These are phyloP conservation scores for Nephrotoma flavescens DNA, from an alignment of 2,888 invertebrate species.

Conservation along the genomic window DNA sequence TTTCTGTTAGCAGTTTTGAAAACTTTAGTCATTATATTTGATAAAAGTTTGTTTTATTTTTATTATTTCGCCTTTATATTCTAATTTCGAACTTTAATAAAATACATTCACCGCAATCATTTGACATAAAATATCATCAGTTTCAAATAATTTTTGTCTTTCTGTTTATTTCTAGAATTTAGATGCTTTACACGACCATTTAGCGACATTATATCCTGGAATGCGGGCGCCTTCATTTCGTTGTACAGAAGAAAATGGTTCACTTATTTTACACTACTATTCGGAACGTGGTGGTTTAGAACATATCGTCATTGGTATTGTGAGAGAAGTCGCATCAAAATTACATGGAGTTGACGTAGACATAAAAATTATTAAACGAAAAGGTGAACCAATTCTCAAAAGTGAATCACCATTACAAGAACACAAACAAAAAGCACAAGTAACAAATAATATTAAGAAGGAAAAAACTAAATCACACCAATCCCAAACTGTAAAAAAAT, in stretches of 20 bases:
- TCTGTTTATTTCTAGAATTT: constrained; percentile 50
- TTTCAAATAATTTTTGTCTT: not conserved
- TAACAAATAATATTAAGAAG: not conserved
- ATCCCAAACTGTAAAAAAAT: not conserved
- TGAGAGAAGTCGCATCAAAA: constrained; percentile 89
- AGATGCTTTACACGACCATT: constrained; percentile 89
- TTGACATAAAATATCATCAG: not conserved
- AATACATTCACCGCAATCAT: not conserved
- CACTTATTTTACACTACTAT: constrained; percentile 85
- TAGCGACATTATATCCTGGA: constrained; percentile 86
- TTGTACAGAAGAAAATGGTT: constrained; percentile 87
- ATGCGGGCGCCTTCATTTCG: constrained; percentile 93
- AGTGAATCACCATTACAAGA: constrained; percentile 12
- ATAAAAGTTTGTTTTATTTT: constrained; percentile 14
- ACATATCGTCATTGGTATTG: constrained; percentile 92
- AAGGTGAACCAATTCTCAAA: constrained; percentile 45
- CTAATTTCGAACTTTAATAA: not conserved
- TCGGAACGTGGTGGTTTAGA: constrained; percentile 88
- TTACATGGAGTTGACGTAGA: constrained; percentile 87
- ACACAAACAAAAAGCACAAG: not conserved
- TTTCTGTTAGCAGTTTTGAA: not conserved
- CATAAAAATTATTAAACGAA: constrained; percentile 76
- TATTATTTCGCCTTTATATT: not conserved
- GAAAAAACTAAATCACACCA: not conserved
- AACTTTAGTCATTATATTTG: not conserved